A percentile compares a stretch with the other conserved stretches of the same genome.
Conservation (phyloP, 2,888 invertebrate species). For the Drosophila prostipennis region DNA sequence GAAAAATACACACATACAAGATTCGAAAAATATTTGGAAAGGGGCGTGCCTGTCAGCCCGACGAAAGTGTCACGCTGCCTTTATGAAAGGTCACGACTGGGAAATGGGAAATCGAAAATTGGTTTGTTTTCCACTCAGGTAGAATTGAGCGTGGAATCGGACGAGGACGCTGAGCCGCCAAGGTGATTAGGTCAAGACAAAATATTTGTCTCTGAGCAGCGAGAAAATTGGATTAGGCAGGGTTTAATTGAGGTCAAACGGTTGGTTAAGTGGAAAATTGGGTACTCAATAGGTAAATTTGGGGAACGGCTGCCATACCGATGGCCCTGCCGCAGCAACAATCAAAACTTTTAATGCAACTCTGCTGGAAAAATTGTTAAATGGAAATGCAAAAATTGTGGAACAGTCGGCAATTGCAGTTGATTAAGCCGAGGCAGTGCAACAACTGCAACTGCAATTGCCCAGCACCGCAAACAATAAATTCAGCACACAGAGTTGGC, state of each 20-base stretch:
- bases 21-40: conserved; percentile 24
- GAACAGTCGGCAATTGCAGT: conserved; percentile 69
- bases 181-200: conserved; percentile 67
- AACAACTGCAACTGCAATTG: conserved; percentile 31
- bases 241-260: conserved; percentile 72
- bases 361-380: conserved; percentile 56
- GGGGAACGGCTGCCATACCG: conserved; percentile 1
- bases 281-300: conserved; percentile 16
- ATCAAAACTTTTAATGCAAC: conserved; percentile 73
- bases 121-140: conserved; percentile 54
- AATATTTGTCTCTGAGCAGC: conserved; percentile 10
- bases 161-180: conserved; percentile 38
- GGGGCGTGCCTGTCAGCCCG: conserved; percentile 46
- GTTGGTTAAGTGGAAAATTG: conserved; percentile 43
- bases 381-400: conserved; percentile 67
- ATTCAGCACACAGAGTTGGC: conserved; percentile 33
- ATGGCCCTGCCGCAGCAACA: conserved; percentile 51
- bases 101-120: conserved; percentile 38
- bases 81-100: conserved; percentile 45
- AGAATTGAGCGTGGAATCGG: conserved; percentile 28
- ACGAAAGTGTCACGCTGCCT: conserved; percentile 64
- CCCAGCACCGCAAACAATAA: conserved; percentile 65
- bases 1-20: conserved; percentile 35
- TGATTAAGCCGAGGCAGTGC: conserved; percentile 64
- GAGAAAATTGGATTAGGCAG: conserved; percentile 62